Conservation (phyloP, 37 sponge, comb jelly and placozoan species). For the Aphrocallistes beatrix region DNA sequence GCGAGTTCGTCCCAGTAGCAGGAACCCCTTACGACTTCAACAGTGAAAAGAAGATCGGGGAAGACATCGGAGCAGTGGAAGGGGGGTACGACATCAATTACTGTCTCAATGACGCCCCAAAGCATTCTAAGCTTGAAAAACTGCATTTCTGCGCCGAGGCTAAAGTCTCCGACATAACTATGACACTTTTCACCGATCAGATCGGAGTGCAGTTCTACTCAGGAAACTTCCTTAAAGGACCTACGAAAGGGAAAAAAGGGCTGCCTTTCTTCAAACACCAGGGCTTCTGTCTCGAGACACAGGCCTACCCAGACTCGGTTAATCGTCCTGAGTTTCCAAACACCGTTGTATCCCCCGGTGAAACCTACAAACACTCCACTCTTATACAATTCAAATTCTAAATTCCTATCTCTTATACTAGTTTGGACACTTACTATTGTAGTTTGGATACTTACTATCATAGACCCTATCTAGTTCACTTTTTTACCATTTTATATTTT, state of each 20-base stretch:
- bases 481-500: too few species aligned
- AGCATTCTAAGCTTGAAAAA: neutral
- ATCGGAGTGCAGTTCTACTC: constrained; percentile 82
- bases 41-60: constrained; percentile 47
- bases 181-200: constrained; percentile 54
- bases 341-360: neutral
- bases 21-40: constrained; percentile 66
- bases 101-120: constrained; percentile 17
- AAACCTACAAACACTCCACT: neutral
- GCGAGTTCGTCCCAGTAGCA: constrained; percentile 40
- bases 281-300: constrained; percentile 86
- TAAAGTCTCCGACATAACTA: neutral
- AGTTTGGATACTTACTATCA: too few species aligned
- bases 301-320: constrained; percentile 76
- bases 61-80: constrained; percentile 27
- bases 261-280: constrained; percentile 37
- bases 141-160: neutral
- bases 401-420: too few species aligned
- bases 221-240: constrained; percentile 67
- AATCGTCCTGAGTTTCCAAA: constrained; percentile 30
- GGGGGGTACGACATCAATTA: constrained; percentile 76
- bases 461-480: too few species aligned
- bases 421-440: too few species aligned
- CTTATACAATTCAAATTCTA: constrained; percentile 5
- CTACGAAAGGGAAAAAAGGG: constrained; percentile 38